These are phyloP conservation scores for Tetramorium bicarinatum DNA, from an alignment of 2,888 invertebrate species.

Conservation along the genomic window DNA sequence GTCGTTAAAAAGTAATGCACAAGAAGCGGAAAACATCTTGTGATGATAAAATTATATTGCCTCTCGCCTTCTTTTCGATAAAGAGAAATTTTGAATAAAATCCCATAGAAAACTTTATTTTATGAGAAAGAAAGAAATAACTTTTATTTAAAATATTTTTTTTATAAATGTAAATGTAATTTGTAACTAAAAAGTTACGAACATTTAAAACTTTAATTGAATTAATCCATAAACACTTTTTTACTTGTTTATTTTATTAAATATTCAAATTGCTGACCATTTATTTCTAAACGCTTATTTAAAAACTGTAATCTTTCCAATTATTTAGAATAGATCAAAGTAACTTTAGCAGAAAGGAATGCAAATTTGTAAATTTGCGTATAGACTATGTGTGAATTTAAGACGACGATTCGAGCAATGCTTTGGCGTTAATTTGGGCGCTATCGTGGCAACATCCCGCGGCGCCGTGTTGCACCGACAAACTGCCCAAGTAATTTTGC, in stretches of 20 bases:
- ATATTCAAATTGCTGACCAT: background rate
- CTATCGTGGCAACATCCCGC: slow-evolving; percentile 18
- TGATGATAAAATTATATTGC: slow-evolving; percentile 1
- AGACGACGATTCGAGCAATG: slow-evolving; percentile 35
- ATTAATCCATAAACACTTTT: background rate
- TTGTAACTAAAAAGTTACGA: background rate
- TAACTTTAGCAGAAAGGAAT: background rate
- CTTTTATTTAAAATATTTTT: background rate
- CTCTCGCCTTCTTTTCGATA: background rate
- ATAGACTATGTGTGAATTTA: slow-evolving; percentile 22
- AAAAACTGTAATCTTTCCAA: background rate
- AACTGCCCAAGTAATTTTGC: slow-evolving; percentile 68
- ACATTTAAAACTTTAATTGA: background rate
- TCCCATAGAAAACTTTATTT: background rate
- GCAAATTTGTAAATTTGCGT: background rate
- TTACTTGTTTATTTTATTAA: background rate
- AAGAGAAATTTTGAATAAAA: background rate
- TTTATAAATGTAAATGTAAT: background rate
- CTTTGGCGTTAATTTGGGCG: slow-evolving; percentile 50
- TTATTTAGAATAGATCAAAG: background rate
- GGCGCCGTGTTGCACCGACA: slow-evolving; percentile 57
- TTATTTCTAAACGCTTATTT: background rate
- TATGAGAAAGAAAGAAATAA: background rate
- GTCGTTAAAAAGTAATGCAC: background rate
- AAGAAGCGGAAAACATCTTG: background rate